These are phyloP conservation scores for Aleadryas rufinucha DNA, from an alignment of 2,113 vertebrate genomes.

Conservation along the genomic window DNA sequence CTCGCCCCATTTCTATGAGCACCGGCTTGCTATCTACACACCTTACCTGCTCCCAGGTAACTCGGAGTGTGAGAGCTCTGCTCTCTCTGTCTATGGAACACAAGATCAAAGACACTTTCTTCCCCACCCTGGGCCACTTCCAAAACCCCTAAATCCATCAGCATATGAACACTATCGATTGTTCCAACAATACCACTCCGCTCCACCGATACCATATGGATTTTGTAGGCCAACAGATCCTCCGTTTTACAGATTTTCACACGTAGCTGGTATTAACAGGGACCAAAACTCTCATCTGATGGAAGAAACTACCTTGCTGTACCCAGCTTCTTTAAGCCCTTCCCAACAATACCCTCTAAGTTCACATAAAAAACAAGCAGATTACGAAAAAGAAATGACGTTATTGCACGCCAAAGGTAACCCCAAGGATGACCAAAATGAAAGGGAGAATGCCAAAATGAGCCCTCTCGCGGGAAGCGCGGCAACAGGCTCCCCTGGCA, in stretches of 20 bases:
- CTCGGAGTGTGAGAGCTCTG: constrained; percentile 65
- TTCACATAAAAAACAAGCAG: constrained; percentile 59
- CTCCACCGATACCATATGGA: constrained; percentile 75
- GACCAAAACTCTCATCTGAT: constrained; percentile 71
- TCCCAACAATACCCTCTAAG: constrained; percentile 60
- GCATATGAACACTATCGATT: constrained; percentile 82
- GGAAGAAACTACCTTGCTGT: constrained; percentile 70
- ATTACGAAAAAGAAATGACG: constrained; percentile 65
- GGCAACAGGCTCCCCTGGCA: constrained; percentile 89
- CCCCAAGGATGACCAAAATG: constrained; percentile 68
- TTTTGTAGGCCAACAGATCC: constrained; percentile 81
- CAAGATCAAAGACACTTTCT: constrained; percentile 84
- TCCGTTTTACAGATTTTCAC: constrained; percentile 72
- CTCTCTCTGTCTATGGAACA: constrained; percentile 74
- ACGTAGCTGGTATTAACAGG: constrained; percentile 70
- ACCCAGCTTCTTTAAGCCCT: constrained; percentile 72
- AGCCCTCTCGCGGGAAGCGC: constrained; percentile 89
- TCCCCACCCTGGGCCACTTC: constrained; percentile 75
- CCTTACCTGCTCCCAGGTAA: constrained; percentile 78
- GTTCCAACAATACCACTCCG: constrained; percentile 78
- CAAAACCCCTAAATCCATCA: constrained; percentile 70
- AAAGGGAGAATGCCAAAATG: constrained; percentile 80
- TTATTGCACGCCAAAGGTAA: constrained; percentile 54
- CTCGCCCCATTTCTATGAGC: constrained; percentile 81
- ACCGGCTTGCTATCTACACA: constrained; percentile 75